These are phyloP conservation scores for Eulemur albifrons DNA, from an alignment of 2,797 vertebrate genomes.

Conservation along the genomic window DNA sequence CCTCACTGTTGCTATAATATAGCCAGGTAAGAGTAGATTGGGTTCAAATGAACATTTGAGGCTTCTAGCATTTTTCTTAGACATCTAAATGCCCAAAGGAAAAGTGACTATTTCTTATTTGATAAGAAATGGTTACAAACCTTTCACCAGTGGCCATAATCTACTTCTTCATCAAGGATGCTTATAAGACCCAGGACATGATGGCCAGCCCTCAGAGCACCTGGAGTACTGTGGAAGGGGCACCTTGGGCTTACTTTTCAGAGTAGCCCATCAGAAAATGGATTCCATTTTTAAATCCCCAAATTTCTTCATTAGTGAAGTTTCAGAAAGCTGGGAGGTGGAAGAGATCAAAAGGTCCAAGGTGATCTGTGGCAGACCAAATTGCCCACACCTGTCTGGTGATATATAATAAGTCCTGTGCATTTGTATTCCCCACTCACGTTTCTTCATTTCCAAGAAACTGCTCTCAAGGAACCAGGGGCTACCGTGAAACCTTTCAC, in stretches of 20 bases:
- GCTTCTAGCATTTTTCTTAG: neutral
- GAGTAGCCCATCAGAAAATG: neutral
- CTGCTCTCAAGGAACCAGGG: conserved; percentile 34
- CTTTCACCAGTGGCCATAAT: neutral
- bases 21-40: neutral
- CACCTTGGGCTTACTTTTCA: neutral
- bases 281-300: neutral
- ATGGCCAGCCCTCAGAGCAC: neutral
- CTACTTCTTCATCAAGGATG: neutral
- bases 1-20: neutral
- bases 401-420: neutral
- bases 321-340: neutral
- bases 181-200: neutral
- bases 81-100: neutral
- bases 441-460: conserved; percentile 52
- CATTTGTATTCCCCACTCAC: neutral
- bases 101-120: neutral
- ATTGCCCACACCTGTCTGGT: neutral
- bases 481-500: conserved; percentile 35
- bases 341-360: neutral
- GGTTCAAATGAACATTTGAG: neutral
- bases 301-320: neutral
- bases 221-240: neutral
- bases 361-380: neutral
- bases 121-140: neutral